Percentiles rank a stretch among this genome's conserved stretches.
Evolutionary conservation across 2,113 vertebrate genomes (phyloP).

Genomic region (Donacobius atricapilla): DNA sequence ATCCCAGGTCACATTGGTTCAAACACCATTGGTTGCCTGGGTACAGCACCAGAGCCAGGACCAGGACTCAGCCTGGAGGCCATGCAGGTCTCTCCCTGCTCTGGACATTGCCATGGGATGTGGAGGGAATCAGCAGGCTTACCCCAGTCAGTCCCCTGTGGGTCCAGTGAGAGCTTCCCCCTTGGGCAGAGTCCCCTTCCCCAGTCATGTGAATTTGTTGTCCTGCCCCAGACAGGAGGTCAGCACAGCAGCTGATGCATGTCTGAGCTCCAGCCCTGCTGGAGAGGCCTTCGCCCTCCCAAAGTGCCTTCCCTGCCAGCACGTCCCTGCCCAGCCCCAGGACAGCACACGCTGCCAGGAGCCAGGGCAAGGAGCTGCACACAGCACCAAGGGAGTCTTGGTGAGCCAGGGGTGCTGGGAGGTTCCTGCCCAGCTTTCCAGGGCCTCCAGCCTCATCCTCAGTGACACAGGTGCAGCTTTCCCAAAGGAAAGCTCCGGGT

Average conservation of each 20-base stretch:
- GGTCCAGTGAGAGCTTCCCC: background rate
- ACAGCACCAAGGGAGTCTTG: background rate
- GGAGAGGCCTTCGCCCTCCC: background rate
- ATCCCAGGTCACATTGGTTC: background rate
- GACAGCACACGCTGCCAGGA: background rate
- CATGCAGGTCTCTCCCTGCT: accelerated
- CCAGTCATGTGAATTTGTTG: background rate
- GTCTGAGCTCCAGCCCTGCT: background rate
- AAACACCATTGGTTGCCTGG: background rate
- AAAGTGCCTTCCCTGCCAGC: background rate
- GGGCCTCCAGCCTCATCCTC: background rate
- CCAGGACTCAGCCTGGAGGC: background rate
- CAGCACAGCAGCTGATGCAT: background rate
- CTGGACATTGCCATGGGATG: accelerated
- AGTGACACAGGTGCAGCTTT: background rate
- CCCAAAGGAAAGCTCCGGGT: background rate
- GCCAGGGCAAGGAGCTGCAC: background rate
- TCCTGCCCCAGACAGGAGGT: background rate
- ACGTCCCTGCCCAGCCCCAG: background rate
- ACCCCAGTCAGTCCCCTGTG: accelerated
- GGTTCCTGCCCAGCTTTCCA: background rate
- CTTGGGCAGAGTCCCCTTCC: background rate
- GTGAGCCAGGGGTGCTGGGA: background rate
- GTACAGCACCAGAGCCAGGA: background rate
- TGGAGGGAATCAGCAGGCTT: background rate